Percentiles rank a stretch among this genome's conserved stretches.
Evolutionary conservation across 2,797 vertebrate genomes (phyloP).

Genomic region (Notolabrus celidotus): DNA sequence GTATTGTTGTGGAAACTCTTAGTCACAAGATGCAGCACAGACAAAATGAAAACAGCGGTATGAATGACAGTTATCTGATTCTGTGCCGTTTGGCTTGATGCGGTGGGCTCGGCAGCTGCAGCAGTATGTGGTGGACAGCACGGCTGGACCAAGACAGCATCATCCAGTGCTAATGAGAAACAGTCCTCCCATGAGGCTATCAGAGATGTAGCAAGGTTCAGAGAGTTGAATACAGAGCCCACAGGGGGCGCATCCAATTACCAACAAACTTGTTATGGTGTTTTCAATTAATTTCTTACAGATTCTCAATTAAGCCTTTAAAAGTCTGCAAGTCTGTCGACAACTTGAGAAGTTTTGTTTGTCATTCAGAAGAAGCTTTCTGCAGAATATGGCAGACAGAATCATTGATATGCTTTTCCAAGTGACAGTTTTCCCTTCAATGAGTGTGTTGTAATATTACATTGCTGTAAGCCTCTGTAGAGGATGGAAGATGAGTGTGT

Average conservation of each 20-base stretch:
- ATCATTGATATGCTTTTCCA: slow-evolving; percentile 38
- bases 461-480: slow-evolving; percentile 52
- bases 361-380: slow-evolving; percentile 27
- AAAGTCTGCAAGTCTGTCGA: slow-evolving; percentile 14
- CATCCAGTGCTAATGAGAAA: slow-evolving; percentile 74
- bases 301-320: slow-evolving; percentile 51
- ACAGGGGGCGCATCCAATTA: slow-evolving; percentile 62
- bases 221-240: slow-evolving; percentile 47
- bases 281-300: slow-evolving; percentile 62
- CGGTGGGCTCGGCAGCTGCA: slow-evolving; percentile 37
- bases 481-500: slow-evolving; percentile 52
- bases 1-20: slow-evolving; percentile 6
- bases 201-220: slow-evolving; percentile 60
- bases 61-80: slow-evolving; percentile 23
- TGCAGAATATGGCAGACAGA: slow-evolving; percentile 11
- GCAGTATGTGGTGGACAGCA: slow-evolving; percentile 50
- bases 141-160: slow-evolving; percentile 56
- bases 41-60: neutral
- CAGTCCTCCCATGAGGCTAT: slow-evolving; percentile 57
- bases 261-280: slow-evolving; percentile 65
- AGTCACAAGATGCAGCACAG: neutral
- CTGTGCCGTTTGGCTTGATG: slow-evolving; percentile 28
- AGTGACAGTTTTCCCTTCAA: slow-evolving; percentile 31
- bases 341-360: slow-evolving; percentile 24
- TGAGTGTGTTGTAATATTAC: slow-evolving; percentile 32